Conservation (phyloP, 2,113 vertebrate genomes). For the Calidris pygmaea region DNA sequence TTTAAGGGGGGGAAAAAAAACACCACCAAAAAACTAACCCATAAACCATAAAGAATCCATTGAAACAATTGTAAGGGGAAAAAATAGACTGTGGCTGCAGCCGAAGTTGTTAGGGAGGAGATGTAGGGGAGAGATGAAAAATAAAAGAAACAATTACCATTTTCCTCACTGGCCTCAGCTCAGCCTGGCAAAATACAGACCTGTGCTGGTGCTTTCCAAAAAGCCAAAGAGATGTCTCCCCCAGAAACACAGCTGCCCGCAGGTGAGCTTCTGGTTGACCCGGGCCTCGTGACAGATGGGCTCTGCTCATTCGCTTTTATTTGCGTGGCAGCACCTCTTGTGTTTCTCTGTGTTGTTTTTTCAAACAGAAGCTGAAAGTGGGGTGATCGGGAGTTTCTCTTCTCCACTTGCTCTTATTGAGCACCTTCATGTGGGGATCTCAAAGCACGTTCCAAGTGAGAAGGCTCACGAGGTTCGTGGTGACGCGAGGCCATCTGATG, state of each 20-base stretch:
- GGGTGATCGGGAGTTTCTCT: not conserved
- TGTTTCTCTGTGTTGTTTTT: not conserved
- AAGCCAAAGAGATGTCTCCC: not conserved
- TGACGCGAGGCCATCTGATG: not conserved
- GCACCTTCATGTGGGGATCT: not conserved
- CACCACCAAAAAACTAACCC: not conserved
- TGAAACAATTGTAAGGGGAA: constrained; percentile 49
- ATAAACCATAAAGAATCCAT: constrained; percentile 64
- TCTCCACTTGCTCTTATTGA: not conserved
- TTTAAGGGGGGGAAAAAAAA: not conserved
- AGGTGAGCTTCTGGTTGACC: not conserved
- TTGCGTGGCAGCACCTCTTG: not conserved
- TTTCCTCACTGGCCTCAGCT: not conserved
- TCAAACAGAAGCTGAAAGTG: not conserved
- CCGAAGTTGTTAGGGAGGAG: constrained; percentile 4
- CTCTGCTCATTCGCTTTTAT: not conserved
- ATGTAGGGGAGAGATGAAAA: constrained; percentile 10
- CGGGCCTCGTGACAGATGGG: not conserved
- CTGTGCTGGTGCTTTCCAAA: not conserved
- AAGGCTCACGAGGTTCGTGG: not conserved
- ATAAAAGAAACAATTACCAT: not conserved
- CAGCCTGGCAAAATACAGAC: not conserved
- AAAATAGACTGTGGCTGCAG: constrained; percentile 43
- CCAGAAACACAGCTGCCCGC: not conserved
- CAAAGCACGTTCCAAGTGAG: not conserved